Conservation (phyloP, 2,888 invertebrate genomes). For the Muscina levida region DNA sequence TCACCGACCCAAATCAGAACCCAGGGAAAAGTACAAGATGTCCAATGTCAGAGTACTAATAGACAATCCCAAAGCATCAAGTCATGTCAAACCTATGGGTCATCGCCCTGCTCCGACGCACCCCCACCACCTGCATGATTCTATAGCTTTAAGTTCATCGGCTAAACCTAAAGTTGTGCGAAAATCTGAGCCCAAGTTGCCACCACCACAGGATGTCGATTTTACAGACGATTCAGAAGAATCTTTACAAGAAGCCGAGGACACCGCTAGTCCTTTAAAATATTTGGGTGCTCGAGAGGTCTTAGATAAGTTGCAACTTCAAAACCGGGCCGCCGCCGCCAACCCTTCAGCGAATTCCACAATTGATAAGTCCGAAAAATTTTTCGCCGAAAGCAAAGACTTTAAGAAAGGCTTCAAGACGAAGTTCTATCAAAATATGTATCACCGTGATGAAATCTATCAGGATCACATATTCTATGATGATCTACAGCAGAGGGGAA, state of each 20-base stretch:
- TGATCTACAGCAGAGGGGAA: conserved; percentile 89
- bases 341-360: not conserved
- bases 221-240: conserved; percentile 35
- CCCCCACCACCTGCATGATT: conserved; percentile 35
- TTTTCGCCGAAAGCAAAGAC: conserved; percentile 87
- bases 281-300: conserved; percentile 57
- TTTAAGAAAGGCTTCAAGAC: conserved; percentile 90
- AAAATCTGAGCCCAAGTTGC: not conserved
- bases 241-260: not conserved
- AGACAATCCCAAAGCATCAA: conserved; percentile 7
- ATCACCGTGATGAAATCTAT: conserved; percentile 92
- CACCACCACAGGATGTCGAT: not conserved
- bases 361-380: conserved; percentile 59
- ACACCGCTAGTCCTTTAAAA: conserved; percentile 51
- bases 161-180: conserved; percentile 13
- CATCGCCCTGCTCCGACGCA: conserved; percentile 17
- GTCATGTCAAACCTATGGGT: conserved; percentile 13
- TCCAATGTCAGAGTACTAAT: conserved; percentile 23
- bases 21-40: conserved; percentile 36
- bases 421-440: conserved; percentile 90
- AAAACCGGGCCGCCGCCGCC: too few species aligned
- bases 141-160: conserved; percentile 31
- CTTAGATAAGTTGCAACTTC: conserved; percentile 46
- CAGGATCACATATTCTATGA: conserved; percentile 94
- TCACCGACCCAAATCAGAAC: conserved; percentile 32